Evolutionary conservation across 2,888 invertebrate genomes (phyloP).

Genomic region (Diabrotica balteata): DNA sequence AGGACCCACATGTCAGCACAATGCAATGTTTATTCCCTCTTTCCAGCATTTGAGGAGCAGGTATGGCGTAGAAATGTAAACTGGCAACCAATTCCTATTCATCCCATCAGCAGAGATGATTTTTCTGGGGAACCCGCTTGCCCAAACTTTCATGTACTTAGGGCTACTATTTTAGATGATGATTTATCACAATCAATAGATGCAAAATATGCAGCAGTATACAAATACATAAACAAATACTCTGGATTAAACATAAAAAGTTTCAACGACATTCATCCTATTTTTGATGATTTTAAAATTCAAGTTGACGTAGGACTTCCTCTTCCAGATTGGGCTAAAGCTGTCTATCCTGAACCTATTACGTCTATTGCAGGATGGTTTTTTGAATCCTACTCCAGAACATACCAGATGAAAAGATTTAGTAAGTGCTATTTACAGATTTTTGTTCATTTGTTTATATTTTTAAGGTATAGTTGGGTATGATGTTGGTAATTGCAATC

Average conservation of each 20-base stretch:
- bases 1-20: slow-evolving; percentile 85
- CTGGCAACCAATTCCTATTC: slow-evolving; percentile 79
- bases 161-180: too few species aligned
- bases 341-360: slow-evolving; percentile 32
- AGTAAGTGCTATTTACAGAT: slow-evolving; percentile 13
- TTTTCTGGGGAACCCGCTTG: too few species aligned
- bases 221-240: slow-evolving; percentile 18
- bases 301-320: slow-evolving; percentile 18
- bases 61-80: slow-evolving; percentile 65
- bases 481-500: too few species aligned
- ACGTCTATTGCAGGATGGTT: slow-evolving; percentile 7
- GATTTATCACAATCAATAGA: slow-evolving; percentile 45
- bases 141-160: too few species aligned
- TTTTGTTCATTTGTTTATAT: not conserved
- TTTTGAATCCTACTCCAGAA: slow-evolving; percentile 14
- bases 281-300: slow-evolving; percentile 27
- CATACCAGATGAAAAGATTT: slow-evolving; percentile 13
- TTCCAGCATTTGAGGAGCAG: slow-evolving; percentile 66
- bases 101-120: slow-evolving; percentile 57
- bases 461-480: not conserved
- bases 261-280: not conserved
- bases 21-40: slow-evolving; percentile 76
- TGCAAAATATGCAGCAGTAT: slow-evolving; percentile 65
- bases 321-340: slow-evolving; percentile 29
- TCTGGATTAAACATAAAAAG: slow-evolving; percentile 12